Evolutionary conservation across 2,113 vertebrate genomes (phyloP).

Genomic region (Myxocyprinus asiaticus): DNA sequence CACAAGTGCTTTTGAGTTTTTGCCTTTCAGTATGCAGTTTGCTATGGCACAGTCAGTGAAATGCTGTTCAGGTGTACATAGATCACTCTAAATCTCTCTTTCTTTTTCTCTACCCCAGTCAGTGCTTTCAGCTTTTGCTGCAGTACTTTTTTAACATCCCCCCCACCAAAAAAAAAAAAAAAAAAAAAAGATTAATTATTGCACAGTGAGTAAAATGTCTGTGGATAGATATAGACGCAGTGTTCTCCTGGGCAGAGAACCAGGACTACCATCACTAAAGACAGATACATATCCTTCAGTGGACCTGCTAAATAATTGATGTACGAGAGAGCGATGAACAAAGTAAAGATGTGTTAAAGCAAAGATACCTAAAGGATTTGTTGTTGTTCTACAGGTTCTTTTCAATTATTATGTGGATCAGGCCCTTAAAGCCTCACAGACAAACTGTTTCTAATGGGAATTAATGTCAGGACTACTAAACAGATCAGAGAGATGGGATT

Average conservation of each 20-base stretch:
- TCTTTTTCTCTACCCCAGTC: background rate
- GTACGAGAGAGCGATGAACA: background rate
- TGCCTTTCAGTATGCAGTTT: background rate
- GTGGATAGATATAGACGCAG: constrained; percentile 15
- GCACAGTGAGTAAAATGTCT: background rate
- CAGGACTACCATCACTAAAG: constrained; percentile 31
- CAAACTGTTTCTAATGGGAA: background rate
- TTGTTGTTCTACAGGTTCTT: background rate
- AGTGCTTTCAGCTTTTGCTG: constrained; percentile 14
- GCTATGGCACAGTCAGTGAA: background rate
- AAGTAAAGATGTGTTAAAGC: background rate
- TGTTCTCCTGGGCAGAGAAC: constrained; percentile 14
- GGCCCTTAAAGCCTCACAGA: background rate
- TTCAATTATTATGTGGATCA: background rate
- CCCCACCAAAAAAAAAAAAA: background rate
- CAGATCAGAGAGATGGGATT: background rate
- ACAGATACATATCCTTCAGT: constrained; percentile 14
- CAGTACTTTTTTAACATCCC: background rate
- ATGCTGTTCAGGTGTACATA: background rate
- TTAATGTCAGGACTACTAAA: background rate
- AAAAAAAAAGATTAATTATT: constrained; percentile 22
- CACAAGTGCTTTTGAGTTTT: background rate
- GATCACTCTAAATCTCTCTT: no score
- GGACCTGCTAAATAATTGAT: constrained; percentile 19
- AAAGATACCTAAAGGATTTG: background rate